Evolutionary conservation across 2,797 vertebrate genomes (phyloP), one percentile per base, ranked within the genome.

Genomic region (Melanotaenia trifasciata): DNA sequence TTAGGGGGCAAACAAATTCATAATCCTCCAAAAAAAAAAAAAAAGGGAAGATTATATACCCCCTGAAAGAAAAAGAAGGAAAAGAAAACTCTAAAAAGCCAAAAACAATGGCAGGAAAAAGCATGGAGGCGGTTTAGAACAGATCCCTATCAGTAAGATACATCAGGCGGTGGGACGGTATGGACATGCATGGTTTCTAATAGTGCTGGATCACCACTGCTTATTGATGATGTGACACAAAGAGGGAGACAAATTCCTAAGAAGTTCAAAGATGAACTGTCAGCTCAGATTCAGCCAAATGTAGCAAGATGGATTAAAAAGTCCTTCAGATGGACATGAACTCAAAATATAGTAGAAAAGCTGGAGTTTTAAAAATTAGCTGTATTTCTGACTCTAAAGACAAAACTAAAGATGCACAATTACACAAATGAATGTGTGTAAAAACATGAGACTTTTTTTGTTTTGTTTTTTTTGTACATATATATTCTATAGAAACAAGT

Each of bases 241-340:
- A n/a, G 47, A 10, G 5, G 20, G 47, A 50, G n/a, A 50, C 47
- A 50, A 50, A 50, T 50, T n/a, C 7, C 20, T n/a, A 10, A 50
- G 47, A n/a, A 43, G 47, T 22, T 50, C 47, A 50, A 50, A 50
- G 47, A 50, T n/a, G 47, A 50, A 50, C 47, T 50, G 47, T 50
- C 47, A 50, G 20, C 47, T 50, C 47, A 22, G 47, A 22, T 50
- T n/a, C 20, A n/a, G 47, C 47, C 47, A 50, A 50, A 50, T 50
- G 47, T 50, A 50, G 47, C 47, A 50, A 22, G 47, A 50, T 50
- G n/a, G 47, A 50, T 47, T 20, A 6, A 18, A 50, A 50, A 50
- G 47, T n/a, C 47, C 47, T 50, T 50, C 20, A 50, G 20, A 50
- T 22, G n/a, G 8, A 50, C 47, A 22, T n/a, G 1, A 22, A n/a